Evolutionary conservation across 2,888 invertebrate genomes (phyloP), one percentile per base, ranked within the genome.

Genomic region (Subacronicta megacephala): DNA sequence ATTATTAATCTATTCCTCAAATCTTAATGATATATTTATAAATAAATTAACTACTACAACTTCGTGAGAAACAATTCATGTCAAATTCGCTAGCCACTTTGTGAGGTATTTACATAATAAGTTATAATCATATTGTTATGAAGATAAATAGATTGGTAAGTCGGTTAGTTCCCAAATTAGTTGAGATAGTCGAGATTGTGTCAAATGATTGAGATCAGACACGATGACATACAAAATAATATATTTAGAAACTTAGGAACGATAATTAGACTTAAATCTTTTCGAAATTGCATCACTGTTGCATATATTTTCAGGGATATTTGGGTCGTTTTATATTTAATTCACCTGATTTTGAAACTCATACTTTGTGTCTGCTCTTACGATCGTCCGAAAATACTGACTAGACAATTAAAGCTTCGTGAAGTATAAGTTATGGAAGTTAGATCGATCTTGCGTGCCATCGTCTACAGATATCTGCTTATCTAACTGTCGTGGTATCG

Each of bases 31-130:
- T 61, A 10, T 26, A 62, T 67, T 61, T 60, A 62, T 58, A 41
- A 57, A 56, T 61, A 58, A 69, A 71, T 47, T 54, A 56, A 55
- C 37, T 18, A 58, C 50, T 51, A 56, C 46, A 63, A 49, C 61
- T 58, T 52, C 61, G 70, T 77, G 77, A 66, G 70, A 75, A 77
- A 72, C 59, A 64, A 64, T 70, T 64, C 56, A 42, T 60, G 55
- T 59, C 49, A 57, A 46, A 61, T 50, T 64, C 58, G 46, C 51
- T 58, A 47, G 46, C 56, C 45, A 15, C 51, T 64, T 71, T 59
- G 59, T 37, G 59, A 51, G 23, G 31, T 65, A 65, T 71, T 70
- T 69, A 75, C 55, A 73, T 72, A 72, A 72, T 49, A 44, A 44
- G 59, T 50, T 53, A 51, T 66, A 18, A 55, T 33, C 56, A 53